Evolutionary conservation across 2,888 invertebrate genomes (phyloP).

Genomic region (Podabrus alpinus): DNA sequence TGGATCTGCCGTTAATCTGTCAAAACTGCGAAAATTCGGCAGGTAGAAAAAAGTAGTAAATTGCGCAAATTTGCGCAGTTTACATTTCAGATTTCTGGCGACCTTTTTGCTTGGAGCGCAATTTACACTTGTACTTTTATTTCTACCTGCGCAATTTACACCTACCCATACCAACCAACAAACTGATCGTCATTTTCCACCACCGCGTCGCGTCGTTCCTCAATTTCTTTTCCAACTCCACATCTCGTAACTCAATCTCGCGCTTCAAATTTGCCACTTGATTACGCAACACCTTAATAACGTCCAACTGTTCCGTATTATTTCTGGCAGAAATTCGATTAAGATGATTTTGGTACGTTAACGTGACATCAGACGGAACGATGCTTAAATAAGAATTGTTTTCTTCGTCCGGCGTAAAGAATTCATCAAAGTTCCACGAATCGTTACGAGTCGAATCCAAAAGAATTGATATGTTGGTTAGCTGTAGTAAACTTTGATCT

Average conservation of each 20-base stretch:
- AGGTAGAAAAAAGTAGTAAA: too few species aligned
- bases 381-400: slow-evolving; percentile 42
- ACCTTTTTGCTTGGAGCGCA: too few species aligned
- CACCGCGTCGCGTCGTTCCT: slow-evolving; percentile 15
- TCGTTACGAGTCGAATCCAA: slow-evolving; percentile 48
- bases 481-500: slow-evolving; percentile 58
- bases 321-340: slow-evolving; percentile 33
- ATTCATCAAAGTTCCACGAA: slow-evolving; percentile 31
- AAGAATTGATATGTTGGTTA: slow-evolving; percentile 57
- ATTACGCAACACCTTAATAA: slow-evolving; percentile 47
- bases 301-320: slow-evolving; percentile 34
- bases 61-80: too few species aligned
- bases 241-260: slow-evolving; percentile 50
- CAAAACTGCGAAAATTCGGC: too few species aligned
- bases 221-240: slow-evolving; percentile 44
- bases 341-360: slow-evolving; percentile 50
- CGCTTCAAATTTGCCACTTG: slow-evolving; percentile 52
- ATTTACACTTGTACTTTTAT: too few species aligned
- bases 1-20: too few species aligned
- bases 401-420: slow-evolving; percentile 31
- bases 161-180: slow-evolving; percentile 28
- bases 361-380: slow-evolving; percentile 45
- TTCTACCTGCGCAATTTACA: too few species aligned
- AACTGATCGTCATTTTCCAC: slow-evolving; percentile 36
- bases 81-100: too few species aligned